Percentiles rank a stretch among this genome's conserved stretches.
Conservation (phyloP, 1,140 invertebrate genomes). For the Drosophila kikkawai region DNA sequence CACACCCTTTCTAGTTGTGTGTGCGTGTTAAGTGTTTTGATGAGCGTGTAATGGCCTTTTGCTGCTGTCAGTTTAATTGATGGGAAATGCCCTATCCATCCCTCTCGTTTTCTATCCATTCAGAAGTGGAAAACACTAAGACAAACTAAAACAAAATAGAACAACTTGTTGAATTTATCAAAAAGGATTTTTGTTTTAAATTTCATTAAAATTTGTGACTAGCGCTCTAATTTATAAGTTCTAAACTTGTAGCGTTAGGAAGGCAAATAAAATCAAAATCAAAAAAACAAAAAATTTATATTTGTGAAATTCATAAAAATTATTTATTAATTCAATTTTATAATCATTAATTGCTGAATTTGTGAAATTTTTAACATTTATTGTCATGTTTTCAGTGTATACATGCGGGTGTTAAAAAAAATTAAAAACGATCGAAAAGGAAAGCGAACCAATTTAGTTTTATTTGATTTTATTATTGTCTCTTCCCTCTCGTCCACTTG, state of each 20-base stretch:
- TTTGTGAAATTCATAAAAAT: not conserved
- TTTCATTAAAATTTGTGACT: too few relatives aligned
- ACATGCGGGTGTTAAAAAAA: conserved; percentile 1
- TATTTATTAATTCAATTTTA: not conserved
- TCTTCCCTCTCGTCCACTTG: conserved; percentile 48
- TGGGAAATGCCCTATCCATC: conserved; percentile 41
- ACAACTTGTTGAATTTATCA: not conserved
- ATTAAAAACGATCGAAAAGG: conserved; percentile 6
- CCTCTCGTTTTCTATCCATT: not conserved
- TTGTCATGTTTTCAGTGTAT: conserved; percentile 3
- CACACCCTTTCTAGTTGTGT: not conserved
- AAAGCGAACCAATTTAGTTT: conserved; percentile 49
- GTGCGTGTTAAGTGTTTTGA: conserved; percentile 63
- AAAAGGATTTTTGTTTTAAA: too few relatives aligned
- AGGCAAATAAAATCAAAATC: too few relatives aligned
- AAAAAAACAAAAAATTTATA: too few relatives aligned
- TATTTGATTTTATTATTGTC: conserved; percentile 63
- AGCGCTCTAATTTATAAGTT: too few relatives aligned
- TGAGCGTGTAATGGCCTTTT: conserved; percentile 69
- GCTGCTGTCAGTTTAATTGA: conserved; percentile 70
- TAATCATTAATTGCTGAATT: not conserved
- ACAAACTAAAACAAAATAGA: not conserved
- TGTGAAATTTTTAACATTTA: not conserved
- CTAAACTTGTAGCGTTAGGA: too few relatives aligned
- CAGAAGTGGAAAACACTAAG: not conserved